Base-by-base conservation (phyloP, 2,888 invertebrate species). In the Anoplius nigerrimus region DNA sequence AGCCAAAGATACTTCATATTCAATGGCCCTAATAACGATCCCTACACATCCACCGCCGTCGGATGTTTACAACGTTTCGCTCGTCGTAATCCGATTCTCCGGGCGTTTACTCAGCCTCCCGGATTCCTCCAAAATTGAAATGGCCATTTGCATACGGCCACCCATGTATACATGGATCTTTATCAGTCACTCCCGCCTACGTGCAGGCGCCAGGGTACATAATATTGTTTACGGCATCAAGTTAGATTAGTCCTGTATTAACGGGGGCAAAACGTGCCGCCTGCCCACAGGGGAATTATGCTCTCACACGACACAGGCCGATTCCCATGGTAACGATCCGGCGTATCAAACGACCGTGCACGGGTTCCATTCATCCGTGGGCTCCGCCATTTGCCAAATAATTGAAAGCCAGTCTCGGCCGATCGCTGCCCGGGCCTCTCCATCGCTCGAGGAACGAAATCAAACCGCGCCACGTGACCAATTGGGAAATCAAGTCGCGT, bases 181-280 rank as follows among this genome's bases (percentile, higher is more conserved):
- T 27, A 27, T 27, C 27, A 27, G 6, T 27, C 27, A 27, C 27
- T 2, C 27, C 27, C 48, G 11, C 4, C 11, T 8, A 4, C 48
- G 18, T 18, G 48, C 4, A 18, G 18, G 18, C 48, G 48, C 5
- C 2, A 15, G 5, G 18, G 27, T 8, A 54, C 54, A 2, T 67
- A 70, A 80, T 78, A 79, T 78, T 79, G 74, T 81, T 83, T 80
- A 81, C 74, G 72, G 69, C 67, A 66, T 63, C 67, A 84, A 80
- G 76, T 84, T 75, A 70, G 71, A 79, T 79, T 78, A 75, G 75
- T 68, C 68, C 72, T 62, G 69, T 76, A 81, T 78, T 78, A 79
- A 80, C 71, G 75, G 70, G 66, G 74, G 64, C 59, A 71, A 75
- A 75, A 34, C 66, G 60, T 59, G 34, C 69, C 57, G 22, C 59